A percentile compares a stretch with the other conserved stretches of the same genome.
Evolutionary conservation across 2,888 invertebrate genomes (phyloP).

Genomic region (Mechanitis mazaeus): DNA sequence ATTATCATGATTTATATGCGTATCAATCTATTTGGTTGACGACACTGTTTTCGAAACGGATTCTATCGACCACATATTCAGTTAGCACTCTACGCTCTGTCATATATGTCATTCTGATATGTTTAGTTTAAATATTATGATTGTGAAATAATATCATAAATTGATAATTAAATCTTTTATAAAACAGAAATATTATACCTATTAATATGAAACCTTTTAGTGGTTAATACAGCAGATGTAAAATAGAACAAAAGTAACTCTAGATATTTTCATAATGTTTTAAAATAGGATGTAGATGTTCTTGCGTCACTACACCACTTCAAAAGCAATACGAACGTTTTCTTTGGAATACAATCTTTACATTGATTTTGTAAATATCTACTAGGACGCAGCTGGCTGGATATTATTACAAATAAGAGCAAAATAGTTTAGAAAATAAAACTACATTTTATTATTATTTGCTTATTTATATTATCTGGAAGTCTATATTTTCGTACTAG

Average conservation of each 20-base stretch:
- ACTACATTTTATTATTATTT: slow-evolving; percentile 23
- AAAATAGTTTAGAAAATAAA: slow-evolving; percentile 8
- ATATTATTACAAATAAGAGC: slow-evolving; percentile 28
- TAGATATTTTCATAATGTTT: slow-evolving; percentile 3
- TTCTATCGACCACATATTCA: slow-evolving; percentile 20
- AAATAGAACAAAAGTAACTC: slow-evolving; percentile 2
- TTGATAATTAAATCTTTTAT: too few species aligned
- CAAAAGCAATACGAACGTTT: slow-evolving; percentile 18
- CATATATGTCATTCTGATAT: slow-evolving; percentile 17
- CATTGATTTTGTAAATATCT: slow-evolving; percentile 33
- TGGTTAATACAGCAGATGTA: neutral
- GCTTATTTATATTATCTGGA: slow-evolving; percentile 28
- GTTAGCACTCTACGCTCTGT: slow-evolving; percentile 14
- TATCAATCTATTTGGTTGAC: slow-evolving; percentile 24
- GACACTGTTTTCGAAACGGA: slow-evolving; percentile 21
- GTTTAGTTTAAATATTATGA: neutral
- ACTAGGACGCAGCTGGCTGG: slow-evolving; percentile 30
- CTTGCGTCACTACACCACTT: slow-evolving; percentile 13
- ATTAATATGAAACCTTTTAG: neutral
- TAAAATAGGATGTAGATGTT: slow-evolving; percentile 6
- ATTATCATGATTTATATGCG: slow-evolving; percentile 21
- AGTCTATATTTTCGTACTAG: neutral
- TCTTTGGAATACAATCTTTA: slow-evolving; percentile 23
- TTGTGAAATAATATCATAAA: neutral
- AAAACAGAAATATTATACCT: too few species aligned